Evolutionary conservation across 2,797 vertebrate genomes (phyloP).

Genomic region (Glossophaga mutica): DNA sequence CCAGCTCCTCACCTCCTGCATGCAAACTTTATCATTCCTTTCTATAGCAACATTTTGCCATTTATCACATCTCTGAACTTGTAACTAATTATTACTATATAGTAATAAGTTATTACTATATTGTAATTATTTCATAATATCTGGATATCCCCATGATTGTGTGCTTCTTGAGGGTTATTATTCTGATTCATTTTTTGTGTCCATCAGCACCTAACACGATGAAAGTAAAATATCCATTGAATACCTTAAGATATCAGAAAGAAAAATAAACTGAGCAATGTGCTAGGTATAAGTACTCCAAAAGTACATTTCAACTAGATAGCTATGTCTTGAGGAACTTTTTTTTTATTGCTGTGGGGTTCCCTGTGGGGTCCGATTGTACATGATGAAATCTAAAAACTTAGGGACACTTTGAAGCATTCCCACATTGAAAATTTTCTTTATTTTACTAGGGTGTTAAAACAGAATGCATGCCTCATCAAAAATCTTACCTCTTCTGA

Average conservation of each 20-base stretch:
- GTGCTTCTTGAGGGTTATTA: neutral
- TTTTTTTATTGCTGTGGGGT: neutral
- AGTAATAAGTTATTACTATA: neutral
- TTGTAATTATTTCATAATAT: neutral
- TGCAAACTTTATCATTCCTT: neutral
- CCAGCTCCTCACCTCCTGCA: neutral
- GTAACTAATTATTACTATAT: neutral
- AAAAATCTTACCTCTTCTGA: neutral
- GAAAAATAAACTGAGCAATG: neutral
- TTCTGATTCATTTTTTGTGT: neutral
- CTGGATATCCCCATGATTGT: neutral
- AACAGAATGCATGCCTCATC: neutral
- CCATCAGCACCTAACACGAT: neutral
- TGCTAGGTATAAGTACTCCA: neutral
- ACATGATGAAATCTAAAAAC: conserved; percentile 2
- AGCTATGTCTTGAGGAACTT: neutral
- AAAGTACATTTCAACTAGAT: neutral
- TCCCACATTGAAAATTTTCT: neutral
- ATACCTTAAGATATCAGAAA: neutral
- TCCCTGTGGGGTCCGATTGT: neutral
- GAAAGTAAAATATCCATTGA: neutral
- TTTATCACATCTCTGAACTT: neutral
- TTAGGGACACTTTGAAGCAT: neutral
- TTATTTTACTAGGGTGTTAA: neutral
- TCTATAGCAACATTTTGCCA: neutral